These are phyloP conservation scores for Phodopus roborovskii DNA, from an alignment of 2,113 vertebrate genomes.

Conservation along the genomic window DNA sequence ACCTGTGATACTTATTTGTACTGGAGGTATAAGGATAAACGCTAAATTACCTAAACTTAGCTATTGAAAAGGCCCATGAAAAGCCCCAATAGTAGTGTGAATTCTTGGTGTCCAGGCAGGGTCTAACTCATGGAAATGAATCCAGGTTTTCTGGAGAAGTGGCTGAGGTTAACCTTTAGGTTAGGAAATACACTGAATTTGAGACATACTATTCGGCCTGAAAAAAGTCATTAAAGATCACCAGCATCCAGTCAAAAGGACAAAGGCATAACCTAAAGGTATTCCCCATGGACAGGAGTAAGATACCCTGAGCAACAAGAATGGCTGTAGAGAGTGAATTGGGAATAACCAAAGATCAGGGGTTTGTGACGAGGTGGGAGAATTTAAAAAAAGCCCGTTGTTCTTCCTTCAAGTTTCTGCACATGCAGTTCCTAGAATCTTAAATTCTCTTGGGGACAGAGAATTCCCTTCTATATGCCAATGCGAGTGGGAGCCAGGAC, in stretches of 20 bases:
- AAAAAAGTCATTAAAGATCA: neutral
- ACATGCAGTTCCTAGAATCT: neutral
- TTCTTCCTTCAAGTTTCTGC: neutral
- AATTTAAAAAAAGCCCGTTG: neutral
- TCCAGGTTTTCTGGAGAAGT: neutral
- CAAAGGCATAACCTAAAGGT: neutral
- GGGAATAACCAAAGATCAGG: neutral
- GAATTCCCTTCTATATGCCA: neutral
- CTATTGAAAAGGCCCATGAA: neutral
- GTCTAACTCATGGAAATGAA: neutral
- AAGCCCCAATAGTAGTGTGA: neutral
- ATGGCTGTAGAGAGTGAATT: neutral
- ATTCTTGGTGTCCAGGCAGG: neutral
- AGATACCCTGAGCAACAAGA: neutral
- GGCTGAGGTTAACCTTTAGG: neutral
- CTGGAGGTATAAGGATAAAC: neutral
- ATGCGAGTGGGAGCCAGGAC: neutral
- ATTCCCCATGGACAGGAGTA: neutral
- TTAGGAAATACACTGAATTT: neutral
- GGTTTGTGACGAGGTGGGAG: neutral
- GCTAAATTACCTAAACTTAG: neutral
- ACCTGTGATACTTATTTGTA: conserved; percentile 2
- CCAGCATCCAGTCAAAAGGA: neutral
- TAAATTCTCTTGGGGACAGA: neutral
- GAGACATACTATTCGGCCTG: neutral